phyloP scores from a whole-genome alignment of 2,113 vertebrate genomes.

The Bos indicus region DNA sequence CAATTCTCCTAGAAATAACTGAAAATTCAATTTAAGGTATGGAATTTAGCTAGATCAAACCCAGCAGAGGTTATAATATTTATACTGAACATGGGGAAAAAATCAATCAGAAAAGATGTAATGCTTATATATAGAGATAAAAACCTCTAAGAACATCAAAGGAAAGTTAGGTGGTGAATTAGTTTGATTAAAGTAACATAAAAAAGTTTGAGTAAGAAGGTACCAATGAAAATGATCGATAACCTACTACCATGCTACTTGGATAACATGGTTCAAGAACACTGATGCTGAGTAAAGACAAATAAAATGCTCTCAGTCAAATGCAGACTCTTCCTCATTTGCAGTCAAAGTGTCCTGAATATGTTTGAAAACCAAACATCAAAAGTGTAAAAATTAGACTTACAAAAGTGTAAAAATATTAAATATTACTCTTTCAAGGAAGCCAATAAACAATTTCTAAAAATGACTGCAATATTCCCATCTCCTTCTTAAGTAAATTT shows the following conservation, averaged over 20 bases:
- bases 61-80: background rate
- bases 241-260: background rate
- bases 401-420: background rate
- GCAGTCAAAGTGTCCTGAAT: background rate
- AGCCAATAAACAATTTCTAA: background rate
- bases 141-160: conserved; percentile 24
- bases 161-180: conserved; percentile 37
- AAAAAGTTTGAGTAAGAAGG: conserved; percentile 17
- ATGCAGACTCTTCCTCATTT: background rate
- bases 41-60: conserved; percentile 50
- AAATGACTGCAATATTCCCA: background rate
- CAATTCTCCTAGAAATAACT: conserved; percentile 47
- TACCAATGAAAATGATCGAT: background rate
- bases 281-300: background rate
- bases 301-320: background rate
- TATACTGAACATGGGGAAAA: background rate
- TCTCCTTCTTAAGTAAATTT: background rate
- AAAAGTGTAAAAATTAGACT: background rate
- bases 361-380: background rate
- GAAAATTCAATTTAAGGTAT: conserved; percentile 46
- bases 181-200: conserved; percentile 35
- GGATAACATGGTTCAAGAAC: background rate
- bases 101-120: conserved; percentile 32
- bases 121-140: background rate
- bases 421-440: background rate